Percentiles rank a stretch among this genome's conserved stretches.
Evolutionary conservation across 2,888 invertebrate genomes (phyloP).

Genomic region (Trichogramma dendrolimi): DNA sequence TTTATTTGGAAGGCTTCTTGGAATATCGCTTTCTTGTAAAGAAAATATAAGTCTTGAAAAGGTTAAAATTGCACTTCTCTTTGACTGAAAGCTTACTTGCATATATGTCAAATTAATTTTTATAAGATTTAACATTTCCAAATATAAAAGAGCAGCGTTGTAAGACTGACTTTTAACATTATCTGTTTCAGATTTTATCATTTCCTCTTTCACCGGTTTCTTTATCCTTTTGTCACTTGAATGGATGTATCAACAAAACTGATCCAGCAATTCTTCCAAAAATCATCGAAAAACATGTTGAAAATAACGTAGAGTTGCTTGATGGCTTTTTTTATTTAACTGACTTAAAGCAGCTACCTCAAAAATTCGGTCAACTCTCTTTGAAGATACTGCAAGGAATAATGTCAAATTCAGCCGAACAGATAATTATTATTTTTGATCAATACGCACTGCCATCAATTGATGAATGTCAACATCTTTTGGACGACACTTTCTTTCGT

Average conservation of each 20-base stretch:
- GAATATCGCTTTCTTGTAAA: conserved; percentile 15
- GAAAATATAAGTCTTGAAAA: conserved; percentile 28
- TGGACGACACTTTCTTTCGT: conserved; percentile 17
- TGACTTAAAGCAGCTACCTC: conserved; percentile 20
- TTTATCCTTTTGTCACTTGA: conserved; percentile 31
- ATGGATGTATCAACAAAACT: conserved; percentile 34
- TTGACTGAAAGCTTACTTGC: no score
- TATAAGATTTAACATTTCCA: no score
- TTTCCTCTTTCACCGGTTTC: conserved; percentile 35
- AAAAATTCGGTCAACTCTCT: conserved; percentile 20
- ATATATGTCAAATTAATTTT: no score
- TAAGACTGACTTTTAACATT: no score
- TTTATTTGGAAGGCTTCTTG: conserved; percentile 19
- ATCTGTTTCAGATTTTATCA: conserved; percentile 2
- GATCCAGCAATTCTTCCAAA: conserved; percentile 29
- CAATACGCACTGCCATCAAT: conserved; percentile 16
- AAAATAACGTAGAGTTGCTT: conserved; percentile 4
- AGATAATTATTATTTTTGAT: conserved; percentile 16
- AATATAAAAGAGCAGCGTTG: no score
- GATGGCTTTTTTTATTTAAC: conserved; percentile 28
- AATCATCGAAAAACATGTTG: conserved; percentile 20
- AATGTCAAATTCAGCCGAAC: neutral
- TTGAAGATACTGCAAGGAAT: conserved; percentile 12
- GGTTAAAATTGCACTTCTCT: no score
- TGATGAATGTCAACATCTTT: conserved; percentile 4